Percentiles rank a stretch among this genome's conserved stretches.
phyloP scores from a whole-genome alignment of 2,888 invertebrate genomes.

The Rosalia funebris region DNA sequence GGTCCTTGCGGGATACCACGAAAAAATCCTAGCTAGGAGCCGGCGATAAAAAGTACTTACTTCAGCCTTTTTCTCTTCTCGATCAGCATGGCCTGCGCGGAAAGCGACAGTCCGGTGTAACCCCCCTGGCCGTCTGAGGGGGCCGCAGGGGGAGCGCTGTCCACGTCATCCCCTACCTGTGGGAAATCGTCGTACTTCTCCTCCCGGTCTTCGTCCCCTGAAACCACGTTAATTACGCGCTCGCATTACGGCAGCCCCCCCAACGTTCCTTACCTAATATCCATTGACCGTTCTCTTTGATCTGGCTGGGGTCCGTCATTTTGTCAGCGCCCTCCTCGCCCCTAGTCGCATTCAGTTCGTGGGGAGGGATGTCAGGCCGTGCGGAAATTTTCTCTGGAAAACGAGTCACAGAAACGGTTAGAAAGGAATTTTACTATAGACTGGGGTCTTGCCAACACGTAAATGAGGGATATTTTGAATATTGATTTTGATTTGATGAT shows the following conservation, averaged over 20 bases:
- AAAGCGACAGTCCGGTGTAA: slow-evolving; percentile 45
- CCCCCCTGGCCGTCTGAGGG: slow-evolving; percentile 64
- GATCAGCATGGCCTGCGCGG: slow-evolving; percentile 52
- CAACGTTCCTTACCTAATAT: slow-evolving; percentile 41
- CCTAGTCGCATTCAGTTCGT: slow-evolving; percentile 16
- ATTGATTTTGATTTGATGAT: no score
- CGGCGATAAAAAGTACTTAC: slow-evolving; percentile 53
- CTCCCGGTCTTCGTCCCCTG: slow-evolving; percentile 55
- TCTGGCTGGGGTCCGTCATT: slow-evolving; percentile 41
- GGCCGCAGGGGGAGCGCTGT: slow-evolving; percentile 56
- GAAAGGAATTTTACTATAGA: no score
- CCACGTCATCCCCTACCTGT: slow-evolving; percentile 49
- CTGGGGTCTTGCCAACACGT: no score
- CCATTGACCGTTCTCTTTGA: slow-evolving; percentile 43
- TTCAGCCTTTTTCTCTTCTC: slow-evolving; percentile 59
- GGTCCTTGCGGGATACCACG: no score
- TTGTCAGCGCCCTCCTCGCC: not conserved
- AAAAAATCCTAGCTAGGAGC: no score
- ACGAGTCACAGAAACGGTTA: no score
- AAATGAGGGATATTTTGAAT: no score
- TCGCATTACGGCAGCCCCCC: no score
- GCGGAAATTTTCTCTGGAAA: slow-evolving; percentile 15
- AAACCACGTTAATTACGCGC: not conserved
- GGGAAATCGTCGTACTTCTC: slow-evolving; percentile 67
- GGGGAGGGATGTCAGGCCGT: not conserved